A percentile compares a stretch with the other conserved stretches of the same genome.
phyloP scores from a whole-genome alignment of 2,797 vertebrate genomes.

The Masticophis lateralis region DNA sequence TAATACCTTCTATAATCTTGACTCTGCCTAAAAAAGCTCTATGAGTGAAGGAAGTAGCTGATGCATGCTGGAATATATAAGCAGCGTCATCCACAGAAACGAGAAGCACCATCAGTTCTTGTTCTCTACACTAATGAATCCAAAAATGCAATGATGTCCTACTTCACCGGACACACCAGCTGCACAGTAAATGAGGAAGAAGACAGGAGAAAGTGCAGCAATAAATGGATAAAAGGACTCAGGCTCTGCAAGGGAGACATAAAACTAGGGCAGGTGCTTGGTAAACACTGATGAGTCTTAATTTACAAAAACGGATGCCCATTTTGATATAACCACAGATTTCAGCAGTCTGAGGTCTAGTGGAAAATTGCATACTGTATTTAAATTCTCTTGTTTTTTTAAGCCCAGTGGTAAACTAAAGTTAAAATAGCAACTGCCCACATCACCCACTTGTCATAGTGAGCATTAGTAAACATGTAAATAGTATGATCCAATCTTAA shows the following conservation, averaged over 20 bases:
- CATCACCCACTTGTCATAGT: not conserved
- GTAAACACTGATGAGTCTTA: not conserved
- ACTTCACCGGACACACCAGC: not conserved
- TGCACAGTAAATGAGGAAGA: not conserved
- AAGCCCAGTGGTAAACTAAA: not conserved
- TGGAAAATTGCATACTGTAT: not conserved
- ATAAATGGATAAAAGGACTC: not conserved
- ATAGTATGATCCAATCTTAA: not conserved
- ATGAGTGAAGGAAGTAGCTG: not conserved
- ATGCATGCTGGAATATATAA: not conserved
- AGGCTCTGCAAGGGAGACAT: not conserved
- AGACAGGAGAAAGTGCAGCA: not conserved
- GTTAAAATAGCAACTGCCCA: not conserved
- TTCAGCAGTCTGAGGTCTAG: not conserved
- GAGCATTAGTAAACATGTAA: not conserved
- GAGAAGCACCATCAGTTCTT: not conserved
- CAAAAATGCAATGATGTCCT: not conserved
- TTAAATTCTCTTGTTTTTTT: not conserved
- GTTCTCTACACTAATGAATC: not conserved
- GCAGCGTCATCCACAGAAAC: not conserved
- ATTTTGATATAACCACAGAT: not conserved
- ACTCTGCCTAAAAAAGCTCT: not conserved
- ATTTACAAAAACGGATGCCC: not conserved
- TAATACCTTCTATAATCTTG: not conserved
- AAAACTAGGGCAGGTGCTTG: not conserved